These are phyloP conservation scores for Exephanes ischioxanthus DNA, from an alignment of 2,888 invertebrate species.

Conservation along the genomic window DNA sequence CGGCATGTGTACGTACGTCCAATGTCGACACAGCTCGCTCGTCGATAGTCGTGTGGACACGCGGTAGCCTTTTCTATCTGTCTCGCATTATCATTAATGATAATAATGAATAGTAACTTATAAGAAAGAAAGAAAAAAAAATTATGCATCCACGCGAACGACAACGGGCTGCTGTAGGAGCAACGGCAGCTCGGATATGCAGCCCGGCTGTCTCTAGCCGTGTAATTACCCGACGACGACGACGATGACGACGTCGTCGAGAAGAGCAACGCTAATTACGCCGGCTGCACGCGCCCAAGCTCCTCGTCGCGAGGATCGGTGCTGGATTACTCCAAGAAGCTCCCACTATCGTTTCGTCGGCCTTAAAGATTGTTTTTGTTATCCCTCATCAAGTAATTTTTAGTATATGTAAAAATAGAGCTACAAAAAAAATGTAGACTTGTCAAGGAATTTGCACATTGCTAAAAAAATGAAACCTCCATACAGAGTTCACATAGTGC, in stretches of 20 bases:
- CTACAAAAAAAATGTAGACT: not conserved
- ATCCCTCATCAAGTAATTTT: too few species aligned
- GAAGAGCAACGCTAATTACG: constrained; percentile 64
- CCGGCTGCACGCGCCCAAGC: constrained; percentile 21
- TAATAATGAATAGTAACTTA: constrained; percentile 52
- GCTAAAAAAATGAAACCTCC: not conserved
- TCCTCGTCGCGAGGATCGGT: constrained; percentile 7
- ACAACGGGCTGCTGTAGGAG: constrained; percentile 33
- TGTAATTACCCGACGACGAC: constrained; percentile 59
- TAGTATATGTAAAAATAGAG: too few species aligned
- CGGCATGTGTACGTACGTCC: not conserved
- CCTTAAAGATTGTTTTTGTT: constrained; percentile 6
- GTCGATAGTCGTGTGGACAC: constrained; percentile 16
- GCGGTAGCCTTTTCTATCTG: constrained; percentile 19
- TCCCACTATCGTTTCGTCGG: constrained; percentile 50
- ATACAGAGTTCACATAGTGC: not conserved
- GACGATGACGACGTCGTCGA: constrained; percentile 53
- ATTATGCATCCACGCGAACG: constrained; percentile 44
- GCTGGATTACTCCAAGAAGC: constrained; percentile 53
- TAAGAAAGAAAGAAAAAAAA: constrained; percentile 24
- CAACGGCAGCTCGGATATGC: constrained; percentile 1
- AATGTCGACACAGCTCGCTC: constrained; percentile 34
- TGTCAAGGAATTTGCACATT: not conserved
- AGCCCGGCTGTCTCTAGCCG: constrained; percentile 41
- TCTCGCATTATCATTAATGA: constrained; percentile 59